Conservation (phyloP, 2,797 vertebrate genomes). For the Thripadectes ignobilis region DNA sequence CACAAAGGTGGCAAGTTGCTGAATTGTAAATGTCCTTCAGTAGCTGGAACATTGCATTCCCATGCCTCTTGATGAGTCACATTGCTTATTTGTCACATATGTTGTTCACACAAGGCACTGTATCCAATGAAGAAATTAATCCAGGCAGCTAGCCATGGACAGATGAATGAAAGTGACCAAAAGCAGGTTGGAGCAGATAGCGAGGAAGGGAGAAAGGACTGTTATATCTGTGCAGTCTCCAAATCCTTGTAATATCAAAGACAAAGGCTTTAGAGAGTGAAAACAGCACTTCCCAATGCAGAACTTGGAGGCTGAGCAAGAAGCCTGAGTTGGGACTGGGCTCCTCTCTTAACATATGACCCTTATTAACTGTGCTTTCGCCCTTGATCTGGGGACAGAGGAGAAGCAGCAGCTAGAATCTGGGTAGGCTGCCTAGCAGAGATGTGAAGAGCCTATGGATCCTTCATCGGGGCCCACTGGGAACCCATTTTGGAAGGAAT, state of each 20-base stretch:
- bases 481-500: constrained; percentile 4
- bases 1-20: constrained; percentile 57
- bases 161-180: constrained; percentile 76
- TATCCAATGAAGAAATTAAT: constrained; percentile 75
- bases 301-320: background rate
- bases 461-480: background rate
- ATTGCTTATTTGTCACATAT: constrained; percentile 79
- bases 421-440: constrained; percentile 23
- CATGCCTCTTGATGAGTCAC: constrained; percentile 74
- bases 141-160: constrained; percentile 66
- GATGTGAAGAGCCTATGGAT: background rate
- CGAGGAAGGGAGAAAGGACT: constrained; percentile 18
- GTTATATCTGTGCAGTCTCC: constrained; percentile 33
- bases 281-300: constrained; percentile 1
- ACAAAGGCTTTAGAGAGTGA: constrained; percentile 33
- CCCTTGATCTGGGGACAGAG: background rate
- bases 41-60: constrained; percentile 73
- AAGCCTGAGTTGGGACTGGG: background rate
- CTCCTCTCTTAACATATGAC: background rate
- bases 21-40: constrained; percentile 72
- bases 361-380: background rate
- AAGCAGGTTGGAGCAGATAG: constrained; percentile 48
- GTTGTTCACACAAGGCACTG: constrained; percentile 73
- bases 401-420: background rate
- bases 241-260: constrained; percentile 37